A percentile compares a stretch with the other conserved stretches of the same genome.
Evolutionary conservation across 2,113 vertebrate species (phyloP).

Genomic region (Casuarius casuarius): DNA sequence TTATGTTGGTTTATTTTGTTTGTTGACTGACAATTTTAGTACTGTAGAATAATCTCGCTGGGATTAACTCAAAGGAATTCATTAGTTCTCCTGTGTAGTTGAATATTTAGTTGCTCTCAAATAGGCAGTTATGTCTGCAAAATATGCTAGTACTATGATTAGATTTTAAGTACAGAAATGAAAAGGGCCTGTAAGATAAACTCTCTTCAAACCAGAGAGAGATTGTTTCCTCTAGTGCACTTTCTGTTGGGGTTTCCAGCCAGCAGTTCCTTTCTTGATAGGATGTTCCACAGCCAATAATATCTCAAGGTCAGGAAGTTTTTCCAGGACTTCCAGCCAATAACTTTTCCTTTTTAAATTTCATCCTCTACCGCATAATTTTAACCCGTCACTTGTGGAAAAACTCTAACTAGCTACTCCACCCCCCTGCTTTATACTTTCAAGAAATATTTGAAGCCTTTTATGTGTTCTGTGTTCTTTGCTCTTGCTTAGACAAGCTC

Average conservation of each 20-base stretch:
- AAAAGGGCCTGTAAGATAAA: neutral
- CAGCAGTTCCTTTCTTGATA: neutral
- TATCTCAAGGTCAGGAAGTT: constrained; percentile 51
- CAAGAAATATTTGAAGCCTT: neutral
- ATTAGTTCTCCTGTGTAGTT: neutral
- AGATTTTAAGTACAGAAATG: neutral
- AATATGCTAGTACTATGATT: neutral
- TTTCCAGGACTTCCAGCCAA: constrained; percentile 23
- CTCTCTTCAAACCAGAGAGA: neutral
- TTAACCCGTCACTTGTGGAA: constrained; percentile 4
- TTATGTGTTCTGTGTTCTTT: neutral
- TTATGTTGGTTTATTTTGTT: neutral
- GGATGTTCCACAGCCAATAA: neutral
- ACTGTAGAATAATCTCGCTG: neutral
- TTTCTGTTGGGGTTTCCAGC: neutral
- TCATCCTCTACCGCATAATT: constrained; percentile 8
- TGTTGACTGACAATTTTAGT: neutral
- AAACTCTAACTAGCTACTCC: neutral
- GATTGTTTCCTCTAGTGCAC: neutral
- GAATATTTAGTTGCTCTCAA: neutral
- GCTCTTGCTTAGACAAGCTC: neutral
- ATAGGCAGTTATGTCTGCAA: neutral
- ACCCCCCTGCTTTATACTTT: neutral
- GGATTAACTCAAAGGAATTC: neutral
- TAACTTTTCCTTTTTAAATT: constrained; percentile 27